phyloP scores from a whole-genome alignment of 2,113 vertebrate species.

The Charina bottae region DNA sequence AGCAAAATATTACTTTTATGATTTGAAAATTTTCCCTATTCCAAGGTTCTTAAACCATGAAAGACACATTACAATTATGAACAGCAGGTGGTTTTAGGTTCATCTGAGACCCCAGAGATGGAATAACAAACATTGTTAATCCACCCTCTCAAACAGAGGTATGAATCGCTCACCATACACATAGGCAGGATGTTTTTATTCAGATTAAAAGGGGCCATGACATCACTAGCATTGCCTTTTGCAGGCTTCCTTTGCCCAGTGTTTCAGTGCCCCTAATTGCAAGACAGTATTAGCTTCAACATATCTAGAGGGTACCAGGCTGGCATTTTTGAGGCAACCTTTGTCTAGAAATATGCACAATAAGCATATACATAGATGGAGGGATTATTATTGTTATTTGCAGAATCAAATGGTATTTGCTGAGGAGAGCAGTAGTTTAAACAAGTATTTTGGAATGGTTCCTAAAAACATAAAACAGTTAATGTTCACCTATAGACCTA shows the following conservation, averaged over 20 bases:
- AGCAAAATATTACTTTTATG: constrained; percentile 68
- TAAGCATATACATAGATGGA: not conserved
- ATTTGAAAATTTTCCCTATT: constrained; percentile 50
- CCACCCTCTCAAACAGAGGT: constrained; percentile 18
- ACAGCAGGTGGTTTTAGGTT: constrained; percentile 15
- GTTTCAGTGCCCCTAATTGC: not conserved
- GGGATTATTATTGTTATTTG: not conserved
- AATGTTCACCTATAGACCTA: not conserved
- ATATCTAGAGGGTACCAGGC: not conserved
- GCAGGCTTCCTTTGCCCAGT: not conserved
- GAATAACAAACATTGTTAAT: constrained; percentile 45
- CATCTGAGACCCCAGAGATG: constrained; percentile 15
- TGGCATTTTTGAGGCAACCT: not conserved
- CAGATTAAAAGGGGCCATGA: not conserved
- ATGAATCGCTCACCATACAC: not conserved
- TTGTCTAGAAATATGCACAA: not conserved
- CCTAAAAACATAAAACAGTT: not conserved
- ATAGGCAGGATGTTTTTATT: not conserved
- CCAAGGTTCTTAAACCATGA: constrained; percentile 50
- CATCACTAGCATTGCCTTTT: not conserved
- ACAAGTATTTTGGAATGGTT: not conserved
- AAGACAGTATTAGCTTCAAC: not conserved
- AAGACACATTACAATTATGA: constrained; percentile 38
- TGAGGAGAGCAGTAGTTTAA: not conserved
- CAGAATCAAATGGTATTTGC: not conserved